phyloP scores from a whole-genome alignment of 2,113 vertebrate species.

The Mus musculus region GRCm39 chr17:30944001-30944500 shows the following conservation, averaged over 20 bases:
- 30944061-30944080: conserved; percentile 89
- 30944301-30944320: background rate
- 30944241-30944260: background rate
- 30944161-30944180: conserved; percentile 87
- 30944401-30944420: background rate
- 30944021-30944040: conserved; percentile 43
- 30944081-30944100: conserved; percentile 89
- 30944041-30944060: conserved; percentile 85
- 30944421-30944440: background rate
- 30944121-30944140: conserved; percentile 87
- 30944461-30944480: too few species aligned
- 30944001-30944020: conserved; percentile 7
- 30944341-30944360: background rate
- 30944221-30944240: conserved; percentile 66
- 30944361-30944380: background rate
- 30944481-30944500: rapidly evolving
- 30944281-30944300: background rate
- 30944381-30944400: background rate
- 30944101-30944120: conserved; percentile 89
- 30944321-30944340: background rate
- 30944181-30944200: conserved; percentile 88
- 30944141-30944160: conserved; percentile 89
- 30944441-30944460: background rate
- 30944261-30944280: background rate
- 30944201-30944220: conserved; percentile 90